Evolutionary conservation across 1,140 invertebrate genomes (phyloP).

Genomic region (Probaryconus sp.): DNA sequence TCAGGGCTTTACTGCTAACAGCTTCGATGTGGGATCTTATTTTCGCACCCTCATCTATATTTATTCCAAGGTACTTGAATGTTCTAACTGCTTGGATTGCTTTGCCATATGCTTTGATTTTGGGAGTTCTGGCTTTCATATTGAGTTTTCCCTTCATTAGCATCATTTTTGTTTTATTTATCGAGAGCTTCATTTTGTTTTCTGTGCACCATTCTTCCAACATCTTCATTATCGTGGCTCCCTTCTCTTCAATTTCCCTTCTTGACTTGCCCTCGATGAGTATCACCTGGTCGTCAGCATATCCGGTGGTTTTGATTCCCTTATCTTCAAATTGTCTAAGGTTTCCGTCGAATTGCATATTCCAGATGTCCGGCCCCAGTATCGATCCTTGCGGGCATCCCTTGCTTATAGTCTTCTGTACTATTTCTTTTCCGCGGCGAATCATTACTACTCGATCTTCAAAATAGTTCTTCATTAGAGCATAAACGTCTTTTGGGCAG

Average conservation of each 20-base stretch:
- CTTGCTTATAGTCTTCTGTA: conserved; percentile 53
- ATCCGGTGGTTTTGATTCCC: conserved; percentile 58
- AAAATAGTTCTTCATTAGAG: conserved; percentile 67
- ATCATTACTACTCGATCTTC: conserved; percentile 52
- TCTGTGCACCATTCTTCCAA: conserved; percentile 58
- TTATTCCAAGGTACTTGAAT: conserved; percentile 33
- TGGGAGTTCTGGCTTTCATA: not conserved
- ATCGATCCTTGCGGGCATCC: conserved; percentile 77
- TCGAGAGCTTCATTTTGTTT: conserved; percentile 38
- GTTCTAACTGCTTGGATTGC: not conserved
- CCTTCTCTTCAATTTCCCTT: conserved; percentile 58
- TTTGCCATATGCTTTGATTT: not conserved
- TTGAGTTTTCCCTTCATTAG: conserved; percentile 18
- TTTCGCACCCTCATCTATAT: not conserved
- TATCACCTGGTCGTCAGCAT: conserved; percentile 70
- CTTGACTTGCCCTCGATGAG: conserved; percentile 58
- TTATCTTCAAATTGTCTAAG: conserved; percentile 54
- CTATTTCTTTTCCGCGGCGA: conserved; percentile 15
- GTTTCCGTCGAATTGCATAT: conserved; percentile 71
- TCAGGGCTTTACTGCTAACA: not conserved
- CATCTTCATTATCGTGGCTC: conserved; percentile 3
- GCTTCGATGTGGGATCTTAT: not conserved
- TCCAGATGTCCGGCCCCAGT: conserved; percentile 74
- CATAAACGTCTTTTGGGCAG: conserved; percentile 52
- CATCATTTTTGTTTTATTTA: conserved; percentile 28